Evolutionary conservation across 2,113 vertebrate species (phyloP).

Genomic region (Andinoacara biseriatus): DNA sequence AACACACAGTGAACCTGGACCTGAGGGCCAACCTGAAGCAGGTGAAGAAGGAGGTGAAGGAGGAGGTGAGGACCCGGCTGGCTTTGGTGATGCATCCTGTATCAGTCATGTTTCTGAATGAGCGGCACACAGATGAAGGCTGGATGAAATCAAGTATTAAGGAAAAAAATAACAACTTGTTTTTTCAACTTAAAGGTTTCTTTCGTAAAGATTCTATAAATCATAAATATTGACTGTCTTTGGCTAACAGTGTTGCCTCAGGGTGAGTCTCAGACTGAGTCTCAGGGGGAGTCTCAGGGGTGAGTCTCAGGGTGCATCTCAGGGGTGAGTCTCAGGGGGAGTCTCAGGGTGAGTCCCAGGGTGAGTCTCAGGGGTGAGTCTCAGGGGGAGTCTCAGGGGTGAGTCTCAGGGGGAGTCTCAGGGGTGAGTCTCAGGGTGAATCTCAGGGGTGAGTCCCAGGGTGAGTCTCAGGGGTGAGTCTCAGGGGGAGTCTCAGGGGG

Average conservation of each 20-base stretch:
- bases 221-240: no score
- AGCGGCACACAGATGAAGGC: not conserved
- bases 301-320: no score
- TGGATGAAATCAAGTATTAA: no score
- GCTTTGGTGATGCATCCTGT: not conserved
- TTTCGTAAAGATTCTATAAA: no score
- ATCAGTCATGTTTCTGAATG: not conserved
- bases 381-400: no score
- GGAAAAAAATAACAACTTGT: no score
- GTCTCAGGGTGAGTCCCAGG: not conserved
- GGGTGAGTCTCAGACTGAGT: not conserved
- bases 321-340: no score
- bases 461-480: not conserved
- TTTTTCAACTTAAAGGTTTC: no score
- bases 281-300: not conserved
- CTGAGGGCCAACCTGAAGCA: conserved; percentile 96
- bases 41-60: conserved; percentile 96
- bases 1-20: conserved; percentile 97
- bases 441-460: no score
- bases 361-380: no score
- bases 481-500: no score
- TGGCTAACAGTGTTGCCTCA: not conserved
- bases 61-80: conserved; percentile 84
- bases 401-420: not conserved
- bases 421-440: no score